Evolutionary conservation across 35 echinoderm and acorn worm species (phyloP).

Genomic region (Nesometra sesokonis): DNA sequence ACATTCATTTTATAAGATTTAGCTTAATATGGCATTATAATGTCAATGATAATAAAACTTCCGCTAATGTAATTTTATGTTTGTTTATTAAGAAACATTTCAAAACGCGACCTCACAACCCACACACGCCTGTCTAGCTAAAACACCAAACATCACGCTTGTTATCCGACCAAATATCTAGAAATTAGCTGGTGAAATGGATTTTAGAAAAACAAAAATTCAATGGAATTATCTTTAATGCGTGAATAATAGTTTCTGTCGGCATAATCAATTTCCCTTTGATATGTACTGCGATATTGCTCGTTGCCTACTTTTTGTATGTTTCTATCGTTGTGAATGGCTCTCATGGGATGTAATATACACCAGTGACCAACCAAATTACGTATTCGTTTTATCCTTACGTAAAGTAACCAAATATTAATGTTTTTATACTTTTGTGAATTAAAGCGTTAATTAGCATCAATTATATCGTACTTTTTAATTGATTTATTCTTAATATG

Average conservation of each 20-base stretch:
- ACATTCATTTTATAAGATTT: too few species aligned
- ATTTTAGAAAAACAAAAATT: constrained; percentile 1
- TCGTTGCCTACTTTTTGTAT: neutral
- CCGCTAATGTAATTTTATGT: neutral
- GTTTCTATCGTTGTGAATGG: neutral
- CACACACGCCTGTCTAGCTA: neutral
- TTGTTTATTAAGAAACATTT: neutral
- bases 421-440: too few species aligned
- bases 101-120: neutral
- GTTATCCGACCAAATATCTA: neutral
- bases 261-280: neutral
- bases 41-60: neutral
- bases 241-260: neutral
- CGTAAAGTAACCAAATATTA: too few species aligned
- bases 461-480: too few species aligned
- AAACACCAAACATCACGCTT: neutral
- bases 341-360: neutral
- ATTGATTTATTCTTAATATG: too few species aligned
- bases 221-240: constrained; percentile 1
- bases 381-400: neutral
- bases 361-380: neutral
- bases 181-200: neutral
- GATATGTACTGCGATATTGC: neutral
- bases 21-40: neutral
- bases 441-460: too few species aligned